These are phyloP conservation scores for Gryllus bimaculatus DNA, from an alignment of 1,140 invertebrate genomes.

Conservation along the genomic window DNA sequence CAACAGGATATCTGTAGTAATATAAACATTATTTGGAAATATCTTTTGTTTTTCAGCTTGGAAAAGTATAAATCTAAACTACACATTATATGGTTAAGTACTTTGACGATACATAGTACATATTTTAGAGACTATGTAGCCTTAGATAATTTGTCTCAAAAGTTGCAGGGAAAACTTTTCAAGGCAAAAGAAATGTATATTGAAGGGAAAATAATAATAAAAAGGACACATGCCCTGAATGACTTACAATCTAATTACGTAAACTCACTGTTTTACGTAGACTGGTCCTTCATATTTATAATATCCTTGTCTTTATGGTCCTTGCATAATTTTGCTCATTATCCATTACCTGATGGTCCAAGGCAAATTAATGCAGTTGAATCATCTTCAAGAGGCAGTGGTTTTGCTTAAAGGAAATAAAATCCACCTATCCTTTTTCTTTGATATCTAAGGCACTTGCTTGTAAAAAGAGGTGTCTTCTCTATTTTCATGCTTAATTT, in stretches of 20 bases:
- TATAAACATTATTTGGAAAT: constrained; percentile 7
- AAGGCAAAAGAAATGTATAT: not conserved
- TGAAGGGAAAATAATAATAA: not conserved
- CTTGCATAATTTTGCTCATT: not conserved
- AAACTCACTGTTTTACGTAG: constrained; percentile 7
- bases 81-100: constrained; percentile 3
- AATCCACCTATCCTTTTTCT: not conserved
- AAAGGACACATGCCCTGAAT: not conserved
- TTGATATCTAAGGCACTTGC: not conserved
- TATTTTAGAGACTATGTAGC: not conserved
- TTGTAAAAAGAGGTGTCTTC: not conserved
- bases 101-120: not conserved
- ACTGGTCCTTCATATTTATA: constrained; percentile 17
- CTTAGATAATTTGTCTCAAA: constrained; percentile 6
- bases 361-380: not conserved
- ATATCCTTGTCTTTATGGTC: constrained; percentile 20
- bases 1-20: not conserved
- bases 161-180: not conserved
- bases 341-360: not conserved
- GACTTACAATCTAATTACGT: constrained; percentile 7
- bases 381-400: not conserved
- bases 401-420: not conserved
- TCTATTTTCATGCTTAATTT: too few species aligned
- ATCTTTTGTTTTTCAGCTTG: constrained; percentile 10
- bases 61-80: constrained; percentile 18